Percentiles rank a stretch among this genome's conserved stretches.
phyloP scores from a whole-genome alignment of 2,113 vertebrate species.

The Malurus elegans region DNA sequence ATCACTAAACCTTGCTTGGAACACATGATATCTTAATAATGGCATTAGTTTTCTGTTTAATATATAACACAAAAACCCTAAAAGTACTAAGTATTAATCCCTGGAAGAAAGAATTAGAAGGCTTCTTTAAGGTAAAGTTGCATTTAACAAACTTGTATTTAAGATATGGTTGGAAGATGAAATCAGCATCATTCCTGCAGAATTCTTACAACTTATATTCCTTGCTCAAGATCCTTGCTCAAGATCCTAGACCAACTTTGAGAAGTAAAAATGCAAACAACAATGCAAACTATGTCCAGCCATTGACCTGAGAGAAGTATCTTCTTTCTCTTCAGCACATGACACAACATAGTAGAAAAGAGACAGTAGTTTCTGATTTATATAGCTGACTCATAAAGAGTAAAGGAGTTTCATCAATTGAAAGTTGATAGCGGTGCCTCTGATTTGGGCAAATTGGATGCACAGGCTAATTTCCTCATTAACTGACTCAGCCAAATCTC shows the following conservation, averaged over 20 bases:
- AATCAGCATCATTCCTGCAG: background rate
- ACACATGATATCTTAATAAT: background rate
- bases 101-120: background rate
- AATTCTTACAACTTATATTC: background rate
- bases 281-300: background rate
- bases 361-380: background rate
- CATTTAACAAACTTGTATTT: background rate
- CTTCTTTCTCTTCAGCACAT: background rate
- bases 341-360: background rate
- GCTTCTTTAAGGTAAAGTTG: background rate
- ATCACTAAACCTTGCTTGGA: background rate
- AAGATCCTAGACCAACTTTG: background rate
- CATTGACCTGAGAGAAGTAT: background rate
- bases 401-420: background rate
- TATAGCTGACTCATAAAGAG: background rate
- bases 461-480: conserved; percentile 17
- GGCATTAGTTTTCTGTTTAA: background rate
- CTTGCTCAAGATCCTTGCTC: background rate
- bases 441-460: conserved; percentile 2
- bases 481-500: background rate
- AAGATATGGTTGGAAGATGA: background rate
- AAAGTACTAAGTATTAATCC: background rate
- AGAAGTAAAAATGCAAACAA: background rate
- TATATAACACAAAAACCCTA: background rate
- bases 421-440: background rate